Percentiles rank a stretch among this genome's conserved stretches.
These are phyloP conservation scores for Leucophenga maculata DNA, from an alignment of 2,888 invertebrate species.

Conservation along the genomic window DNA sequence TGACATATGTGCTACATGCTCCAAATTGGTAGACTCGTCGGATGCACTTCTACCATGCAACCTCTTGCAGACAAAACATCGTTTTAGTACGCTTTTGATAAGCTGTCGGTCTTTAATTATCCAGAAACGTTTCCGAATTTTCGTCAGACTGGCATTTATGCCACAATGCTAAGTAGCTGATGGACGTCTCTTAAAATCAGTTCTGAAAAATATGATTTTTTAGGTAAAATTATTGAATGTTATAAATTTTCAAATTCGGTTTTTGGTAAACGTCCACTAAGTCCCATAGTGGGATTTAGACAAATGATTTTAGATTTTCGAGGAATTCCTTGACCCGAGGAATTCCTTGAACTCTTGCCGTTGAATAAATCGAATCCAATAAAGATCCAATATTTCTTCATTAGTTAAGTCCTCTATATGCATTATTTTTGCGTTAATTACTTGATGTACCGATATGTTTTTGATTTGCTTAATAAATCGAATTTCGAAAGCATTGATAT, in stretches of 20 bases:
- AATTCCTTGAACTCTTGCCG: no score
- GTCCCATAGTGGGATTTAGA: neutral
- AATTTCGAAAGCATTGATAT: no score
- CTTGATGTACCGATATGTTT: no score
- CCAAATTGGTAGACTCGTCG: constrained; percentile 25
- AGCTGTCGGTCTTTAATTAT: constrained; percentile 23
- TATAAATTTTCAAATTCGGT: no score
- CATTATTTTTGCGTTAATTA: no score
- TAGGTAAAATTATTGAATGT: no score
- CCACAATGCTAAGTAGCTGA: constrained; percentile 26
- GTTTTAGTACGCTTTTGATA: constrained; percentile 20
- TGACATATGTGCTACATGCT: constrained; percentile 24
- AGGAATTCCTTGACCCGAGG: no score
- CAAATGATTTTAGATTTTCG: neutral
- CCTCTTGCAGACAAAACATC: no score
- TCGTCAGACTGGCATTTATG: constrained; percentile 21
- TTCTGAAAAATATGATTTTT: neutral
- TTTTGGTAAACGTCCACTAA: neutral
- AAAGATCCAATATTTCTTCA: neutral
- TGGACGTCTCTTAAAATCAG: neutral
- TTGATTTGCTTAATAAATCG: no score
- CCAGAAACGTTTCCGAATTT: constrained; percentile 28
- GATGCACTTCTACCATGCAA: neutral
- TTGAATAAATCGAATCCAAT: neutral
- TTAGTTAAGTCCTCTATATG: neutral